These are phyloP conservation scores for Rutpela maculata DNA, from an alignment of 2,888 invertebrate species.

Conservation along the genomic window DNA sequence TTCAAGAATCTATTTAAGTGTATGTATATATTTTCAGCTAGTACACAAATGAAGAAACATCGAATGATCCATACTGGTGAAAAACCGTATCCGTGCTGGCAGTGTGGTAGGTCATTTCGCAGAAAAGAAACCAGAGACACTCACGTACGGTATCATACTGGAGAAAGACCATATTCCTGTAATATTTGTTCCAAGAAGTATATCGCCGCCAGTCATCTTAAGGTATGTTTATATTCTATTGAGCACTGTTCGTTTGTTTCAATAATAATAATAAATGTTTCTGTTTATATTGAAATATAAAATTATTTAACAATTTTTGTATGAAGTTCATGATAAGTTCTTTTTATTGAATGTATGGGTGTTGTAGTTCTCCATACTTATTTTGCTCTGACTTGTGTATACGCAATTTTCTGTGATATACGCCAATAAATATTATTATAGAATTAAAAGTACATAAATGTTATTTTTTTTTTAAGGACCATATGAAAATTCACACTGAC, in stretches of 20 bases:
- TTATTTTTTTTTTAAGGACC: conserved; percentile 65
- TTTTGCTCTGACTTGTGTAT: too few relatives aligned
- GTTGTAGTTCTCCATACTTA: too few relatives aligned
- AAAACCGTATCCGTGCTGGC: conserved; percentile 71
- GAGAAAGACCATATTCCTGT: conserved; percentile 70
- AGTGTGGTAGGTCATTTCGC: conserved; percentile 71
- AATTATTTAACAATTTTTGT: too few relatives aligned
- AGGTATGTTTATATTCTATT: conserved; percentile 59
- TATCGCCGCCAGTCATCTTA: conserved; percentile 70
- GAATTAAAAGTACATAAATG: too few relatives aligned
- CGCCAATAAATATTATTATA: too few relatives aligned
- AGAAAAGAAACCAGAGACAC: conserved; percentile 72
- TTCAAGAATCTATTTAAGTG: too few relatives aligned
- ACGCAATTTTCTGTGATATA: too few relatives aligned
- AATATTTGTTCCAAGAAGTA: conserved; percentile 70
- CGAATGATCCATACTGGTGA: conserved; percentile 70
- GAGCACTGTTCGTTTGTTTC: background rate
- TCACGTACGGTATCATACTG: conserved; percentile 71
- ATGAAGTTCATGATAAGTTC: too few relatives aligned
- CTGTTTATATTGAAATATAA: too few relatives aligned
- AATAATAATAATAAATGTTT: too few relatives aligned
- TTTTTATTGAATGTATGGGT: too few relatives aligned
- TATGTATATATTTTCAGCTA: conserved; percentile 64
- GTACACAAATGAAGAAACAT: conserved; percentile 71
- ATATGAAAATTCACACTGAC: conserved; percentile 68